phyloP scores from a whole-genome alignment of 1,140 invertebrate species.

The Scaptomyza pallida region DNA sequence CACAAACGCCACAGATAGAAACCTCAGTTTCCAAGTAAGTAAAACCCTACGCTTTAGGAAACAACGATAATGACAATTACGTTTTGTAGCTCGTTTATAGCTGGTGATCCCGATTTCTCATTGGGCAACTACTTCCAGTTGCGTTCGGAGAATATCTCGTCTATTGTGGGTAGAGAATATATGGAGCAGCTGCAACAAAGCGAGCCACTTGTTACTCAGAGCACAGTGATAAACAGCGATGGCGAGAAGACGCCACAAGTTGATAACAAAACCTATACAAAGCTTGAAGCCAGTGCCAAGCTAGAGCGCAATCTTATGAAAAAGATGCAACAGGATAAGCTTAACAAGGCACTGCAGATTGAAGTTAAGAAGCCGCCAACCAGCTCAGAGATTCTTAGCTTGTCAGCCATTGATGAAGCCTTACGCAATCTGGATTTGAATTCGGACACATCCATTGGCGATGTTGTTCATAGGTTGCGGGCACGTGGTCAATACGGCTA shows the following conservation, averaged over 20 bases:
- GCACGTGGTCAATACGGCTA: conserved; percentile 12
- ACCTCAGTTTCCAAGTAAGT: conserved; percentile 70
- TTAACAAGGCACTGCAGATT: conserved; percentile 30
- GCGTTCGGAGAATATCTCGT: conserved; percentile 71
- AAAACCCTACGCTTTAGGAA: neutral
- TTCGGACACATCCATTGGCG: conserved; percentile 60
- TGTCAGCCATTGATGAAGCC: conserved; percentile 75
- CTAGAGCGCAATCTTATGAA: conserved; percentile 52
- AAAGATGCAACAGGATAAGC: conserved; percentile 50
- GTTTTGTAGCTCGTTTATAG: conserved; percentile 59
- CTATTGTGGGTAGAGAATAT: conserved; percentile 51
- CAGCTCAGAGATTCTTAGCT: conserved; percentile 66
- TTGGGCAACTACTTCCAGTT: conserved; percentile 74
- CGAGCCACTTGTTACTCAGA: conserved; percentile 26
- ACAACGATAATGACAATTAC: neutral
- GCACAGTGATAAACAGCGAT: conserved; percentile 9
- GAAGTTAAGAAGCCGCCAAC: conserved; percentile 45
- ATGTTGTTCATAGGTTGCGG: conserved; percentile 53
- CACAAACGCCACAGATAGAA: conserved; percentile 48
- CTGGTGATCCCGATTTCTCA: conserved; percentile 73
- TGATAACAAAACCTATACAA: conserved; percentile 77
- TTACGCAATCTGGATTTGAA: conserved; percentile 61
- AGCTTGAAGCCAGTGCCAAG: conserved; percentile 30
- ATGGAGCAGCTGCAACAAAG: conserved; percentile 29
- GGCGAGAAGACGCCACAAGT: conserved; percentile 55